Percentiles rank a stretch among this genome's conserved stretches.
These are phyloP conservation scores for Nomia melanderi DNA, from an alignment of 1,140 invertebrate species.

Conservation along the genomic window DNA sequence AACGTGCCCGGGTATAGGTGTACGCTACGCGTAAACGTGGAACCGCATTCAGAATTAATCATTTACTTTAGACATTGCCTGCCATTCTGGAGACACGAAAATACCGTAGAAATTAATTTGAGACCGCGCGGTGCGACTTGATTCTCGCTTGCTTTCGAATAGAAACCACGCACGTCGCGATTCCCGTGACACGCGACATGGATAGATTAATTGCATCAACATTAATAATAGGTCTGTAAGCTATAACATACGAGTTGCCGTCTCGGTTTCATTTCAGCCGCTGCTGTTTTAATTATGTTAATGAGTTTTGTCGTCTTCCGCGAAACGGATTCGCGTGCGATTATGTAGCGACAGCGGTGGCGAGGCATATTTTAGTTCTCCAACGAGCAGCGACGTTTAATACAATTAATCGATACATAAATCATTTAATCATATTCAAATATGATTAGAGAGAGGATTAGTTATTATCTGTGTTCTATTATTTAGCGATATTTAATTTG, in stretches of 20 bases:
- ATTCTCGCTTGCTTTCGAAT: constrained; percentile 24
- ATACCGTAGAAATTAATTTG: constrained; percentile 54
- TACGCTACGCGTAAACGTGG: neutral
- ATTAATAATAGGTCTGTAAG: constrained; percentile 54
- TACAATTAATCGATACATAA: too few species aligned
- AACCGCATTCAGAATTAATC: constrained; percentile 27
- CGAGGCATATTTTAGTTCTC: neutral
- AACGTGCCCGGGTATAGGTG: rapidly evolving
- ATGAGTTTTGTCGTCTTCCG: constrained; percentile 29
- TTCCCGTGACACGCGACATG: constrained; percentile 41
- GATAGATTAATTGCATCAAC: constrained; percentile 59
- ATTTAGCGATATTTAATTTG: too few species aligned
- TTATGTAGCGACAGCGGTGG: too few species aligned
- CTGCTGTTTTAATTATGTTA: constrained; percentile 58
- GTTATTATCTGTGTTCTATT: too few species aligned
- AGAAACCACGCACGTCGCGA: constrained; percentile 23
- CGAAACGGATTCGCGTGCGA: neutral
- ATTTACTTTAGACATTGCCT: constrained; percentile 23
- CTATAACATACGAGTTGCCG: constrained; percentile 26
- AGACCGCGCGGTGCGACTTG: neutral
- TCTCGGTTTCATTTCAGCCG: constrained; percentile 49
- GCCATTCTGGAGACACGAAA: constrained; percentile 19
- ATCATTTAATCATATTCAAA: too few species aligned
- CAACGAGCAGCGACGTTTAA: neutral
- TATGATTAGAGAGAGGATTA: too few species aligned